Base-by-base conservation (phyloP, 2,888 invertebrate genomes). In the Lasioglossum lativentre region DNA sequence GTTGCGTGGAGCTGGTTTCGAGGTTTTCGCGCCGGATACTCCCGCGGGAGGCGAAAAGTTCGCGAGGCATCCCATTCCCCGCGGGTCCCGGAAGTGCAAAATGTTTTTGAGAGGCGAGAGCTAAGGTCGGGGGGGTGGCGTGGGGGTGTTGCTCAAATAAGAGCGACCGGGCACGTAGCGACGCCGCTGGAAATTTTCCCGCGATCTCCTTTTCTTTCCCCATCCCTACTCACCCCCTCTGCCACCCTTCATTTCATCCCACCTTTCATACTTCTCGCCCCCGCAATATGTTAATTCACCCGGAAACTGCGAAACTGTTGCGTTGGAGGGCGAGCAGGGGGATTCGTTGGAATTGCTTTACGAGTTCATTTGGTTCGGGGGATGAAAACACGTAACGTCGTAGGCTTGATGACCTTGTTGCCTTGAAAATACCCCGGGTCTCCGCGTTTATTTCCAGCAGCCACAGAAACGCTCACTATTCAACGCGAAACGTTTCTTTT, bases 91-190 rank as follows among this genome's bases (percentile, higher is more conserved):
- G 72, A 88, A 84, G 83, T 83, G 87, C 82, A 83, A 90, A 90
- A 88, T 90, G 85, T 90, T 89, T 90, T 90, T 42, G 90, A 86
- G 84, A 83, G 70, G 66, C 45, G 68, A 19, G n/a, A 66, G 78
- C 80, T 83, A 82, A 86, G 81, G 74, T 80, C 74, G 87, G 56
- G 63, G 27, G 34, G 40, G 27, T n/a, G 66, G 47, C 70, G 27
- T 34, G 34, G 34, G 34, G 2, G 34, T 27, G 30, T 71, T 80
- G 68, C 70, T 71, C 56, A 66, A 85, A 80, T 77, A 85, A 82
- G 76, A 85, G 34, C 59, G 81, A 16, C 12, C 59, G 71, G 40
- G 75, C 72, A 73, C 66, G 77, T 71, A 71, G 63, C 47, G 52
- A 71, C 66, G 70, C 52, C n/a, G 27, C 76, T 47, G 59, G 27